Conservation (phyloP, 2,113 vertebrate species). For the Corythoichthys intestinalis region DNA sequence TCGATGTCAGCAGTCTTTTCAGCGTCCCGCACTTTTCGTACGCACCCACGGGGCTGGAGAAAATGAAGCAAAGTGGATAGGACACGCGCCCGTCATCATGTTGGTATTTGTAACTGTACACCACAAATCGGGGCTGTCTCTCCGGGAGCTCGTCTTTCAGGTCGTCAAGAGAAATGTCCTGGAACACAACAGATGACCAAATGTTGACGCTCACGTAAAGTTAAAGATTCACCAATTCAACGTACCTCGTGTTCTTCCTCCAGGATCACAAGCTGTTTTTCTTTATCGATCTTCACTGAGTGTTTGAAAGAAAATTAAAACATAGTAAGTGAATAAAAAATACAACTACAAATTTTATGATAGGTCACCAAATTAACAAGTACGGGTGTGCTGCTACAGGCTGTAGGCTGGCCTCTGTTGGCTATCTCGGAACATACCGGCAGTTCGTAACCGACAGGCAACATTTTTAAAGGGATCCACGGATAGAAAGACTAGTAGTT, state of each 20-base stretch:
- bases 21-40: not conserved
- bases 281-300: constrained; percentile 97
- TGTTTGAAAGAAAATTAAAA: not conserved
- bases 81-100: constrained; percentile 95
- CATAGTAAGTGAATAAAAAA: not conserved
- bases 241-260: constrained; percentile 93
- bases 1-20: not conserved
- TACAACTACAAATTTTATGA: not conserved
- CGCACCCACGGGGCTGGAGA: constrained; percentile 95
- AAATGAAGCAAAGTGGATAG: constrained; percentile 97
- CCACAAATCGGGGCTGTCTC: constrained; percentile 84
- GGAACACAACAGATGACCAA: constrained; percentile 18
- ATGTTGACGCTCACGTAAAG: too few relatives aligned
- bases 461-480: too few relatives aligned
- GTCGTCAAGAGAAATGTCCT: constrained; percentile 77
- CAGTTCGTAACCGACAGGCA: too few relatives aligned
- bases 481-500: too few relatives aligned
- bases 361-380: too few relatives aligned
- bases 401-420: too few relatives aligned
- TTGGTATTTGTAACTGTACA: constrained; percentile 95
- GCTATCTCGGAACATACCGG: too few relatives aligned
- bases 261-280: constrained; percentile 88
- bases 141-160: constrained; percentile 75
- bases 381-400: too few relatives aligned
- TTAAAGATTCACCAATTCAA: not conserved